These are phyloP conservation scores for Lepilemur septentrionalis DNA, from an alignment of 2,797 vertebrate species.

Conservation along the genomic window DNA sequence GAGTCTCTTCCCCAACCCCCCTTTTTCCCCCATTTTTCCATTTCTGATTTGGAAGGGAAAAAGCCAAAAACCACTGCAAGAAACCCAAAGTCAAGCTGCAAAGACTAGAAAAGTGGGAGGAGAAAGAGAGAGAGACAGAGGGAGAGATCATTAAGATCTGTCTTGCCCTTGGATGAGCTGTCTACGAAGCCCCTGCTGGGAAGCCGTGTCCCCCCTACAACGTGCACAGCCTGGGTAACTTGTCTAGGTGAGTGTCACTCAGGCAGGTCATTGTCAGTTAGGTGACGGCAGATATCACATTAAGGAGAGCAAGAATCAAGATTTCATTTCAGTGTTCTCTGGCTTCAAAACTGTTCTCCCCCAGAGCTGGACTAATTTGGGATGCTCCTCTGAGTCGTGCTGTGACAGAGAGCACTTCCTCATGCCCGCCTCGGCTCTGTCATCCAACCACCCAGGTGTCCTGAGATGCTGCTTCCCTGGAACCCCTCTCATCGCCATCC, in stretches of 20 bases:
- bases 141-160: neutral
- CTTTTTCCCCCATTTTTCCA: neutral
- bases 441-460: neutral
- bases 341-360: neutral
- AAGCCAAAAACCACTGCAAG: neutral
- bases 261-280: neutral
- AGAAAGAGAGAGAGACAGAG: neutral
- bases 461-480: accelerated
- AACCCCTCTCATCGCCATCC: accelerated
- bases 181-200: no score
- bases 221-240: accelerated
- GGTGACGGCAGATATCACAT: neutral
- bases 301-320: neutral
- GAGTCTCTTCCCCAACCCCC: neutral
- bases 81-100: neutral
- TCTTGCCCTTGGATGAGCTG: neutral
- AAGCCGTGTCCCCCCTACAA: neutral
- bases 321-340: neutral
- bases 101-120: neutral
- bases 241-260: neutral
- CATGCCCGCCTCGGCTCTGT: neutral
- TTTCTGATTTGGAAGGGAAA: neutral
- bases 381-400: neutral
- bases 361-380: neutral
- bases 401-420: neutral